Evolutionary conservation across 30 jellyfish, hydroid and myxozoan species (phyloP).

Genomic region (Hydractinia symbiolongicarpus): DNA sequence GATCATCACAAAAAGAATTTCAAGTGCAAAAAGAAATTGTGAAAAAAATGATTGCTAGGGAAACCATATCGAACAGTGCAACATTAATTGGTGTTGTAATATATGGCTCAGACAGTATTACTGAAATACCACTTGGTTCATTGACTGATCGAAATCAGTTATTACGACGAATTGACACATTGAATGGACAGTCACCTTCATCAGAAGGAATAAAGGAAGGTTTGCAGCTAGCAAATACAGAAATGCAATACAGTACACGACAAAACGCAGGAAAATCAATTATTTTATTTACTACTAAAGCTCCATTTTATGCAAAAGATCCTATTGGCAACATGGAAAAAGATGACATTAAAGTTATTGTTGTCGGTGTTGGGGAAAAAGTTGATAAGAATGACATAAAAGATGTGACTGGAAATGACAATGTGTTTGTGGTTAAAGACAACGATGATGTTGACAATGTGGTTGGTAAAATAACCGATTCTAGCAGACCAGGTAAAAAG

Average conservation of each 20-base stretch:
- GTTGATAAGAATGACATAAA: constrained; percentile 9
- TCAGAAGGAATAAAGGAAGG: neutral
- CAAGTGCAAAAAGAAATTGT: neutral
- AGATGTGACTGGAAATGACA: neutral
- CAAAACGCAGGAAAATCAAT: neutral
- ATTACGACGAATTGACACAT: too few species aligned
- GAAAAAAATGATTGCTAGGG: neutral
- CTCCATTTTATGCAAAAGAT: neutral
- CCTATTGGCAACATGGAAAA: neutral
- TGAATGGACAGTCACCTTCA: too few species aligned
- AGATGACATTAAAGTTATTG: neutral
- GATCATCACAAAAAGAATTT: neutral
- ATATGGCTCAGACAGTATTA: too few species aligned
- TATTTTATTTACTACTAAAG: neutral
- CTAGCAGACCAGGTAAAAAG: neutral
- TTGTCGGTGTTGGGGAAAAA: neutral
- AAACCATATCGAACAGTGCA: neutral
- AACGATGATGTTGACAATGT: neutral
- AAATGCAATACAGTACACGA: neutral
- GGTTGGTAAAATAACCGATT: neutral
- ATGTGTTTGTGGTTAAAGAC: neutral
- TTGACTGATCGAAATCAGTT: too few species aligned
- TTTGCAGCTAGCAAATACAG: neutral
- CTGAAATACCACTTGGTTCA: too few species aligned
- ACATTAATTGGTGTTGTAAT: neutral